These are phyloP conservation scores for Proteles cristata DNA, from an alignment of 2,113 vertebrate species.

Conservation along the genomic window DNA sequence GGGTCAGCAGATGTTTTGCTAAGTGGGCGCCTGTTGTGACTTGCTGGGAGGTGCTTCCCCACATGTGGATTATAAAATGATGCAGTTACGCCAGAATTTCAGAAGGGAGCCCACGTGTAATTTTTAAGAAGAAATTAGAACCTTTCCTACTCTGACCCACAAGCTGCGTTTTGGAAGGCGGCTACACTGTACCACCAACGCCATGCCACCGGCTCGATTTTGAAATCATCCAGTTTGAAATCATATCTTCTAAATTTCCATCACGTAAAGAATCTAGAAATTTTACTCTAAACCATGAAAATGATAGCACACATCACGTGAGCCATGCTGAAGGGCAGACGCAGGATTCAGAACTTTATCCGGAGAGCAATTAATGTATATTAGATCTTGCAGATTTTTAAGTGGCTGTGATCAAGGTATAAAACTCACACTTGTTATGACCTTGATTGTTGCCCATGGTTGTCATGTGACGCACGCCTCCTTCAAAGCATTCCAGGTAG, in stretches of 20 bases:
- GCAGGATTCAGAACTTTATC: neutral
- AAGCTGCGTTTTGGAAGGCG: conserved; percentile 45
- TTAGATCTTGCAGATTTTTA: neutral
- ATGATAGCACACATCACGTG: neutral
- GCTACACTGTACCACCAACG: neutral
- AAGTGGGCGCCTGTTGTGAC: neutral
- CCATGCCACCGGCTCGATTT: neutral
- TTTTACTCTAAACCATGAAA: conserved; percentile 55
- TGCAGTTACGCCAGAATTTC: neutral
- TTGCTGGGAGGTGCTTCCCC: neutral
- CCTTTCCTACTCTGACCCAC: neutral
- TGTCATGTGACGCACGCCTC: neutral
- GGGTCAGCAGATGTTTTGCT: conserved; percentile 32
- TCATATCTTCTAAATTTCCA: conserved; percentile 34
- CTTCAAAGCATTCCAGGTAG: neutral
- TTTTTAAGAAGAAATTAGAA: conserved; percentile 40
- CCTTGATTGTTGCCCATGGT: neutral
- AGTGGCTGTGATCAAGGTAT: neutral
- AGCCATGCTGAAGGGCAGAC: neutral
- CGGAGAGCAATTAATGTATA: neutral
- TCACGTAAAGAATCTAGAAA: conserved; percentile 41
- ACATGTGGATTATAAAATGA: neutral
- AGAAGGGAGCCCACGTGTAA: neutral
- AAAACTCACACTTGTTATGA: neutral
- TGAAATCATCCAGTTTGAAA: conserved; percentile 48